phyloP scores from a whole-genome alignment of 2,888 invertebrate genomes.

The Encarsia formosa region DNA sequence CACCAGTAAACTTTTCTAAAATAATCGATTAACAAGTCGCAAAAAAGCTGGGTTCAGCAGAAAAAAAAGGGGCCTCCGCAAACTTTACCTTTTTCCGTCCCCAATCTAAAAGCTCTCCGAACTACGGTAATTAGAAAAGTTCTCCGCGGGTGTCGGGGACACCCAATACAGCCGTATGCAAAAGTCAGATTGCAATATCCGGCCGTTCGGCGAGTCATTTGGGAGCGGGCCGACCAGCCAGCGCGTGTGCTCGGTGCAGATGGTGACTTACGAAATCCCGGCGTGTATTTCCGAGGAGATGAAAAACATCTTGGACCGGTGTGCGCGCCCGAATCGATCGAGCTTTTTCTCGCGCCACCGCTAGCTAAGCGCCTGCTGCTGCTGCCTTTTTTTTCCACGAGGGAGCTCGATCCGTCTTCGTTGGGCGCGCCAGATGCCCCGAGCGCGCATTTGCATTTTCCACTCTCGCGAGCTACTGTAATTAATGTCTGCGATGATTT shows the following conservation, averaged over 20 bases:
- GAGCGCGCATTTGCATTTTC: neutral
- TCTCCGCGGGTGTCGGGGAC: neutral
- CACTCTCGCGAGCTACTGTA: neutral
- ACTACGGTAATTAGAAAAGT: constrained; percentile 25
- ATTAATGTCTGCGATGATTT: neutral
- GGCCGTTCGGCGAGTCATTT: too few relatives aligned
- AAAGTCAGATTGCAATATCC: constrained; percentile 9
- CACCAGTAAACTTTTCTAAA: too few relatives aligned
- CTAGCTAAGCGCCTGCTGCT: neutral
- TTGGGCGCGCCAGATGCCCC: constrained; percentile 2
- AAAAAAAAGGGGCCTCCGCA: too few relatives aligned
- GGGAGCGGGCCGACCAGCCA: too few relatives aligned
- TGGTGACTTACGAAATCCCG: constrained; percentile 26
- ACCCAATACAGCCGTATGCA: constrained; percentile 5
- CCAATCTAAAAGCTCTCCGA: neutral
- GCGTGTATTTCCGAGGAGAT: constrained; percentile 14
- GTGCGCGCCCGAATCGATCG: constrained; percentile 9
- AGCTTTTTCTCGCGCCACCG: neutral
- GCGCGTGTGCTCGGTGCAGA: too few relatives aligned
- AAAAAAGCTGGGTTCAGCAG: too few relatives aligned
- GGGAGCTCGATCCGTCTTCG: constrained; percentile 15
- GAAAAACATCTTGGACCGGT: constrained; percentile 24
- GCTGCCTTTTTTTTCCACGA: neutral
- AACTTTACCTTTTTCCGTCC: too few relatives aligned
- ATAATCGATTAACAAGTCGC: too few relatives aligned